Base-by-base conservation (phyloP, 2,797 vertebrate species). In the Enteromius mattozi region DNA sequence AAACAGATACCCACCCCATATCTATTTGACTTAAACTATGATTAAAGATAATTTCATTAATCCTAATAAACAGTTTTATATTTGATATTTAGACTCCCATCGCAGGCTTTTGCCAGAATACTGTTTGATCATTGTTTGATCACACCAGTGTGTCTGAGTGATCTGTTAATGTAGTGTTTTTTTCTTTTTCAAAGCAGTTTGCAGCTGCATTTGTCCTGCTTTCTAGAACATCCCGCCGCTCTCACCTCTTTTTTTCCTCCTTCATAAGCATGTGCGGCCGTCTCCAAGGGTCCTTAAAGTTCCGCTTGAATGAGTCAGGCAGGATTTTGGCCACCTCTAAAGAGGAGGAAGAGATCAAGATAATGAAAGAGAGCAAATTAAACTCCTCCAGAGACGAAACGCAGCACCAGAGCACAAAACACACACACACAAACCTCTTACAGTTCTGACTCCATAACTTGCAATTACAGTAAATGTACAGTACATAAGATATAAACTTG, bases 321-420 rank as follows among this genome's bases (percentile, higher is more conserved):
- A 97, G 82, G 86, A 97, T 95, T 92, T 95, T 97, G 89, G 96
- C 96, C 89, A 96, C 96, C 82, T 96, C 96, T 97, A 91, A 56
- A 85, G 86, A 88, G 83, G 82, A 77, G 82, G 86, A 56, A 72
- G 65, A 80, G 82, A 84, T 72, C 63, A 74, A 81, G 54, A 83
- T 74, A 72, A 72, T 42, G 49, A 56, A 75, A 85, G 51, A 30
- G 69, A 77, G 56, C 37, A 45, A 66, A 83, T 72, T 70, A 72
- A 56, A 37, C 70, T 81, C 78, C 69, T 59, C 78, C 47, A 54
- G 61, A 85, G 45, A 85, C 0, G 2, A 66, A 54, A 30, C 21
- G 68, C 80, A 72, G 17, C 13, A 42, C 63, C 12, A 9, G 5
- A 78, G 51, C 66, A 40, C 6, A 75, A 45, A 51, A 56, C 61